Conservation (phyloP, 2,888 invertebrate species). For the Disparrhopalites patrizii region DNA sequence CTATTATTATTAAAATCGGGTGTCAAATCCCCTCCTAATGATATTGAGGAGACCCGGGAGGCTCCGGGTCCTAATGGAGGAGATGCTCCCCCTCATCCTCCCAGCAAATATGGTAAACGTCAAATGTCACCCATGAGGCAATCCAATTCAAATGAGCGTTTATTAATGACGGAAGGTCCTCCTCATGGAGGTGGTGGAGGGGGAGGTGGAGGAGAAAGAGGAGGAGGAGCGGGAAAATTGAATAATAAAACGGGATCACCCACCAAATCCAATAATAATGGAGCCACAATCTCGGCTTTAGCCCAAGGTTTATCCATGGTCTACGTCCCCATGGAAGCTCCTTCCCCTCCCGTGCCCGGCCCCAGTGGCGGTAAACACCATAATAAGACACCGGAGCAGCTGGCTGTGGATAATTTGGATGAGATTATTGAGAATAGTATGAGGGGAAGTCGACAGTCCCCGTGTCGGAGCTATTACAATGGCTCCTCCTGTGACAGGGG, state of each 20-base stretch:
- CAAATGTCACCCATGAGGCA: background rate
- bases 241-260: background rate
- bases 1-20: too few species aligned
- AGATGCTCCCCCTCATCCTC: background rate
- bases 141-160: background rate
- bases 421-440: slow-evolving; percentile 4
- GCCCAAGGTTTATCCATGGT: slow-evolving; percentile 42
- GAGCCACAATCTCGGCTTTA: slow-evolving; percentile 5
- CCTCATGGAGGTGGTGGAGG: background rate
- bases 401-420: slow-evolving; percentile 17
- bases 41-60: slow-evolving; percentile 8
- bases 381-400: slow-evolving; percentile 1
- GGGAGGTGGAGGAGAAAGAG: background rate
- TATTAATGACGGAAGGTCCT: background rate
- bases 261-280: background rate
- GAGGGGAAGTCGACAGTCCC: background rate
- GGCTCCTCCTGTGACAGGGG: background rate
- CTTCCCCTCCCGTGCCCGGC: background rate
- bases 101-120: background rate
- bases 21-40: background rate
- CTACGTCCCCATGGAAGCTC: slow-evolving; percentile 45
- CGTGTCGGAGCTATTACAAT: background rate
- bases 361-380: background rate
- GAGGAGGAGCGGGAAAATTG: background rate
- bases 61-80: background rate